Conservation (phyloP, 2,888 invertebrate species). For the Hypomecis punctinalis region DNA sequence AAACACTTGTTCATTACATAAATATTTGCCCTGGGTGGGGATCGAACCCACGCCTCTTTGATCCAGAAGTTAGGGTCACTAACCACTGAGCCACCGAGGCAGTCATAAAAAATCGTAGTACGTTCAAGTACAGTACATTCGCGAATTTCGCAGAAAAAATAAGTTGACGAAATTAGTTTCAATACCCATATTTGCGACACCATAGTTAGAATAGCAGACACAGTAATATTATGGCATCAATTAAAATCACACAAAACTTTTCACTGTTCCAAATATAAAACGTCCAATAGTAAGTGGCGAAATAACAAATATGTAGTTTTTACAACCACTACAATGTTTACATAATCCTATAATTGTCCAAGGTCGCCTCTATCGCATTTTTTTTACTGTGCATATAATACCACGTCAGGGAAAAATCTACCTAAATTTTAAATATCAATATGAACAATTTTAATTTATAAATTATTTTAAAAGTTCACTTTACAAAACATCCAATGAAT, state of each 20-base stretch:
- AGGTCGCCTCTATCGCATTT: slow-evolving; percentile 3
- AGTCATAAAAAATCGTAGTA: too few relatives aligned
- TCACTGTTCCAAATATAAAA: slow-evolving; percentile 1
- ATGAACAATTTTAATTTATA: slow-evolving; percentile 21
- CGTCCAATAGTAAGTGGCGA: too few relatives aligned
- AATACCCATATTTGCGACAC: slow-evolving; percentile 23
- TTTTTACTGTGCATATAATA: background rate
- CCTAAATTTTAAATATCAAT: slow-evolving; percentile 21
- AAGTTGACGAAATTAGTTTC: too few relatives aligned
- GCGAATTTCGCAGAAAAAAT: too few relatives aligned
- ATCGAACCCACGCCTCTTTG: too few relatives aligned
- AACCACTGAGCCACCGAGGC: too few relatives aligned
- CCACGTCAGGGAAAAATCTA: slow-evolving; percentile 15
- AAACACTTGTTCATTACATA: too few relatives aligned
- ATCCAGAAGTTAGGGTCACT: too few relatives aligned
- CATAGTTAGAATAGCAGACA: slow-evolving; percentile 3
- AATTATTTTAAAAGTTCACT: slow-evolving; percentile 17
- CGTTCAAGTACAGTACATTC: too few relatives aligned
- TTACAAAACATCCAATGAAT: slow-evolving; percentile 7
- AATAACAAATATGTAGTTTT: slow-evolving; percentile 4
- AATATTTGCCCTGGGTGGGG: too few relatives aligned
- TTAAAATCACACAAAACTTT: slow-evolving; percentile 9
- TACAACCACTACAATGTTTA: slow-evolving; percentile 12
- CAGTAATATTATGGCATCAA: slow-evolving; percentile 29
- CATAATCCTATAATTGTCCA: slow-evolving; percentile 5